Percentiles rank a stretch among this genome's conserved stretches.
These are phyloP conservation scores for Gymnorhina tibicen DNA, from an alignment of 2,113 vertebrate species.

Conservation along the genomic window DNA sequence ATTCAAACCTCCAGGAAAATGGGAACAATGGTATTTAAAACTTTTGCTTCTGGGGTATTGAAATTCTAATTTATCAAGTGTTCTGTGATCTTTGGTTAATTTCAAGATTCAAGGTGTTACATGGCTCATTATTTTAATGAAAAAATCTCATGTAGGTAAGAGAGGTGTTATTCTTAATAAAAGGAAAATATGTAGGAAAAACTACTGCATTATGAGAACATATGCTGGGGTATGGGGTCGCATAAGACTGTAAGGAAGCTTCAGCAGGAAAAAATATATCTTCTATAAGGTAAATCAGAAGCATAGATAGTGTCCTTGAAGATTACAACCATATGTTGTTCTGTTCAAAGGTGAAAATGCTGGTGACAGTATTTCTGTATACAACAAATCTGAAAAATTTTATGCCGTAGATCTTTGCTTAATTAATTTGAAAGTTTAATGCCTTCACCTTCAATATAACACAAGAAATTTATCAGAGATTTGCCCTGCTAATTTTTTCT, in stretches of 20 bases:
- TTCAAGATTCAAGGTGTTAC: not conserved
- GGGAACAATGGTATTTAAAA: not conserved
- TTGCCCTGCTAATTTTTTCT: not conserved
- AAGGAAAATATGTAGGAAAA: not conserved
- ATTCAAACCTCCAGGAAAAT: not conserved
- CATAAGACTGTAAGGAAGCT: not conserved
- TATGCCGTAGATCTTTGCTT: not conserved
- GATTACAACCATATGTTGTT: not conserved
- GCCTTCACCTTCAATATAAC: not conserved
- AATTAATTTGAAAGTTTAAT: not conserved
- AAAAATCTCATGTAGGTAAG: not conserved
- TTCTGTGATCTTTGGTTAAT: slow-evolving; percentile 1
- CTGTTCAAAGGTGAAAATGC: not conserved
- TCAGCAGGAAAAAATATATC: not conserved
- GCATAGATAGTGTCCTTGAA: not conserved
- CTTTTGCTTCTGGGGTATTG: not conserved
- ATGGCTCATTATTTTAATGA: slow-evolving; percentile 26
- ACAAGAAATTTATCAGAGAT: not conserved
- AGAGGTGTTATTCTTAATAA: not conserved
- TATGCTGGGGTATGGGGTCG: not conserved
- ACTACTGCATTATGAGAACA: not conserved
- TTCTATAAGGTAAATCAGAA: not conserved
- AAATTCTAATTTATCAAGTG: not conserved
- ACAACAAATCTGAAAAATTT: not conserved
- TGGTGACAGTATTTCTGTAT: not conserved